These are phyloP conservation scores for Patella pellucida DNA, from an alignment of 2,888 invertebrate species.

Conservation along the genomic window DNA sequence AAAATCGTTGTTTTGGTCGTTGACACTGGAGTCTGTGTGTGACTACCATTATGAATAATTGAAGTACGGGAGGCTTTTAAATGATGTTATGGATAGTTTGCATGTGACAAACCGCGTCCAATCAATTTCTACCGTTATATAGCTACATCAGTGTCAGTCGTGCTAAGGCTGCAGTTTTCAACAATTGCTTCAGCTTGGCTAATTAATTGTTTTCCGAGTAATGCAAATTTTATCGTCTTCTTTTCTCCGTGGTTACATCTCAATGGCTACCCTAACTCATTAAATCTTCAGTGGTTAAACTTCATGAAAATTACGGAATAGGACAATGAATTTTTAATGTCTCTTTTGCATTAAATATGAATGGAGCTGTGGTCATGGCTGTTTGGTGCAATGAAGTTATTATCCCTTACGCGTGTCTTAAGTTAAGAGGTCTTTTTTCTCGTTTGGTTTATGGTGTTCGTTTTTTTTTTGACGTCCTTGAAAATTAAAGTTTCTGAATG, in stretches of 20 bases:
- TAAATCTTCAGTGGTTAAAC: background rate
- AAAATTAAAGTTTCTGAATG: too few species aligned
- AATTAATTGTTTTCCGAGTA: conserved; percentile 1
- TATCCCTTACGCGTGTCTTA: too few species aligned
- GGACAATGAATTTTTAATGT: too few species aligned
- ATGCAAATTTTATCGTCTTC: conserved; percentile 1
- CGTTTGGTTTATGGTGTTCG: too few species aligned
- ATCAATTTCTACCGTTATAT: too few species aligned
- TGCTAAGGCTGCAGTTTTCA: background rate
- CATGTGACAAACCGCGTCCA: background rate
- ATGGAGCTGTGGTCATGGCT: too few species aligned
- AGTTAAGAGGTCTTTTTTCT: too few species aligned
- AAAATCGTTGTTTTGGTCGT: background rate
- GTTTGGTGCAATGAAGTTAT: too few species aligned
- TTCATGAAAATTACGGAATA: too few species aligned
- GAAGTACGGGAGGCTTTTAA: background rate
- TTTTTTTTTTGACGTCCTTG: too few species aligned
- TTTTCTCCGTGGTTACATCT: background rate
- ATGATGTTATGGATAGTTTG: background rate
- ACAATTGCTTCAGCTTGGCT: background rate
- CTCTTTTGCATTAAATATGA: too few species aligned
- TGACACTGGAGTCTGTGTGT: background rate
- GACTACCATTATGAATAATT: background rate
- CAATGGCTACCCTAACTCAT: conserved; percentile 2
- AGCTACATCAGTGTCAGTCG: background rate